Evolutionary conservation across 2,888 invertebrate genomes (phyloP), one percentile per base, ranked within the genome.

Genomic region (Willowsia nigromaculata): DNA sequence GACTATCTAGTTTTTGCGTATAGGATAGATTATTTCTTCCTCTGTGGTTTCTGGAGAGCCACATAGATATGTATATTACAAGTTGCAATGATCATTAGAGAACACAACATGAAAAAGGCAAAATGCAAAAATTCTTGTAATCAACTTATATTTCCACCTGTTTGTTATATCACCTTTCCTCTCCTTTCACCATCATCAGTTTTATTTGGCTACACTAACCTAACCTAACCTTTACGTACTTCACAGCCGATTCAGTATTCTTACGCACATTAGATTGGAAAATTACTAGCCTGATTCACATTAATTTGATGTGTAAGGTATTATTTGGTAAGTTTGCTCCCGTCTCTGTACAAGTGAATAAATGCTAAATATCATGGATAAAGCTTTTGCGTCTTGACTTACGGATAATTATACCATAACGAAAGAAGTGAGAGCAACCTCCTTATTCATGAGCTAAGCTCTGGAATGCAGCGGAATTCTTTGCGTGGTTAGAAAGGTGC

Each of bases 231-330:
- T 37, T 13, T 43, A 13, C 15, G 30, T 37, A 15, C 33, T 65
- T 53, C 53, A 53, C 53, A 53, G 22, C 2, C 9, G 18, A 22
- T 22, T 6, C 11, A 6, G 1, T 6, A 1, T 18, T 53, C 53
- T 22, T 18, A 80, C 53, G 33, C 53, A 80, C 80, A 80, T 80
- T 56, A 18, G 56, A 33, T 33, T 56, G 33, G 56, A 22, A 80
- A 80, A 80, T 80, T 80, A 80, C 56, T 33, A 56, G 33, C 0
- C 80, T 80, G 56, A 53, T 80, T 80, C 56, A 80, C 37, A 37
- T 56, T 80, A 37, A 80, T 56, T 56, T 56, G 53, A 80, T 80
- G 56, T 56, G 18, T 37, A 80, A 62, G 81, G 43, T 81, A 62
- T 81, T 62, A 81, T 81, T 80, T 56, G 50, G 56, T 25, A 18